Evolutionary conservation across 2,113 vertebrate species (phyloP).

Genomic region (Microcebus griseorufus): DNA sequence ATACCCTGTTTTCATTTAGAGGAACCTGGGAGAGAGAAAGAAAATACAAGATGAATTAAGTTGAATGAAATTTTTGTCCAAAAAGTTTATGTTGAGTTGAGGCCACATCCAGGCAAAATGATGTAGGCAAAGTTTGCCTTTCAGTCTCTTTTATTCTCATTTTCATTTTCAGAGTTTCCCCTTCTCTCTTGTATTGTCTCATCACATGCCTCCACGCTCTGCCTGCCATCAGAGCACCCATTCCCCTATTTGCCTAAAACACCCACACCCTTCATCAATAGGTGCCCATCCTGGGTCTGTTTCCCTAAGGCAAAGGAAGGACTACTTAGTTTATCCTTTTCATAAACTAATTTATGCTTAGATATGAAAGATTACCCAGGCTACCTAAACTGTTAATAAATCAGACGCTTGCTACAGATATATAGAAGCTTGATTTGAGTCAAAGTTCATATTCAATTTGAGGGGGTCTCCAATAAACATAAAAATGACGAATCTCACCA

Average conservation of each 20-base stretch:
- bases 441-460: neutral
- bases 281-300: neutral
- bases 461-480: neutral
- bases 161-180: neutral
- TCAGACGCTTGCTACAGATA: neutral
- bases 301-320: neutral
- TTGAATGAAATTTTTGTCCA: neutral
- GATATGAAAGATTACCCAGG: neutral
- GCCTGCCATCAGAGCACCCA: neutral
- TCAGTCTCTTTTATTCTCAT: neutral
- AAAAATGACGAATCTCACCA: neutral
- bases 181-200: neutral
- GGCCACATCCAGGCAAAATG: neutral
- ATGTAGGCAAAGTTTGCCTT: neutral
- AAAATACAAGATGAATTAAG: constrained; percentile 28
- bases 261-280: neutral
- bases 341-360: constrained; percentile 4
- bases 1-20: constrained; percentile 9
- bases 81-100: neutral
- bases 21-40: neutral
- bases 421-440: neutral
- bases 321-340: neutral
- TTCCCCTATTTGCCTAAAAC: neutral
- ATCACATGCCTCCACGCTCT: neutral
- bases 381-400: constrained; percentile 12